These are phyloP conservation scores for Galagoides demidoff DNA, from an alignment of 2,797 vertebrate genomes.

Conservation along the genomic window DNA sequence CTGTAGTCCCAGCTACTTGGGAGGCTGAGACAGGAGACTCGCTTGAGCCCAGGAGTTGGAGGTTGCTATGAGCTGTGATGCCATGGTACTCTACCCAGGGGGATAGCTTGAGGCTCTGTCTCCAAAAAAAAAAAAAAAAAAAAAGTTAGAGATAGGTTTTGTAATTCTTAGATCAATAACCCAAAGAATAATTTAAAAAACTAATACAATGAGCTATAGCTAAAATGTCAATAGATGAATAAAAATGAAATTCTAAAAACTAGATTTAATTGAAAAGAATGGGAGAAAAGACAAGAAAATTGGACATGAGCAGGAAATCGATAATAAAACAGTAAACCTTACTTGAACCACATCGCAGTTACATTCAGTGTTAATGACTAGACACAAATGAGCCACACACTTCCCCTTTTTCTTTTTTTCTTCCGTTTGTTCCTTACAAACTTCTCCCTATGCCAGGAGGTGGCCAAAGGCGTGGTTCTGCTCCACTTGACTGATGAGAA, in stretches of 20 bases:
- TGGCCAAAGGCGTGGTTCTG: not conserved
- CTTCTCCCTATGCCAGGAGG: not conserved
- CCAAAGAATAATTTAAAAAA: not conserved
- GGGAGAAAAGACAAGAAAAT: not conserved
- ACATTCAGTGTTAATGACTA: not conserved
- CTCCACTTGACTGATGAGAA: not conserved
- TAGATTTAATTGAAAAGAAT: not conserved
- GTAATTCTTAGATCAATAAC: not conserved
- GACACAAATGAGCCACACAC: not conserved
- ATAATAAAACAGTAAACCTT: not conserved
- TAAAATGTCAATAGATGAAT: not conserved
- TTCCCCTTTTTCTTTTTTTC: not conserved
- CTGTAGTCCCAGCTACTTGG: no score
- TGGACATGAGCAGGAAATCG: not conserved
- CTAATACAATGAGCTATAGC: not conserved
- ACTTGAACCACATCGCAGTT: not conserved
- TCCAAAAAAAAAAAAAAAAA: no score
- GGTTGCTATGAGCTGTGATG: no score
- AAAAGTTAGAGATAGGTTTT: not conserved
- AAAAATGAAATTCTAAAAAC: not conserved
- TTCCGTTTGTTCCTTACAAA: not conserved
- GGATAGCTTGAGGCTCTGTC: no score
- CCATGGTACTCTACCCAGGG: no score
- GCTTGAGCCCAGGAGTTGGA: no score
- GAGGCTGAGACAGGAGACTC: no score